Evolutionary conservation across 2,888 invertebrate genomes (phyloP), one percentile per base, ranked within the genome.

Genomic region (Octonoba sinensis): DNA sequence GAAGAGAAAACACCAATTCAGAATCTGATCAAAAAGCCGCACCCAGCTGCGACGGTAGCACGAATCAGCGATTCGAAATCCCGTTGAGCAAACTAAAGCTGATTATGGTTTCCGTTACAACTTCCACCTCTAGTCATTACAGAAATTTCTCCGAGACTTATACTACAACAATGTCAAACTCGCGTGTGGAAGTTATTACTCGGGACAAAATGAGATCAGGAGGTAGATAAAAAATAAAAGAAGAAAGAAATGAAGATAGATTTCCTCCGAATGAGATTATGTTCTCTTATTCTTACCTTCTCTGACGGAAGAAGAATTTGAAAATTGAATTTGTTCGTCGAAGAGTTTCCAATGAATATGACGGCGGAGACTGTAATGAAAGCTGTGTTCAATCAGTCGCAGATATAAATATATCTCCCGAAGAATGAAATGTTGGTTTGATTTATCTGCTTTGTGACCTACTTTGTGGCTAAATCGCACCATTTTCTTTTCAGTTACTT

Each of bases 101-200:
- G 65, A 78, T 78, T 71, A 78, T 44, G 49, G 65, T 59, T 78
- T 78, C 77, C 77, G 65, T 71, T 65, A 71, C 77, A 71, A 78
- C 65, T 70, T 65, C 69, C 62, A 64, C 8, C 54, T 24, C 27
- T 36, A 56, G 49, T 64, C 76, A 47, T 64, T 54, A 76, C 16
- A 24, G 47, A 24, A 65, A 22, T 44, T 62, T 54, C 65, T 57
- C 59, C 51, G 47, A 62, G 27, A 18, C 44, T 64, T 49, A 27
- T 36, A 57, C 44, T 18, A 36, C n/a, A 57, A 27, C 54, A 51
- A 1, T 24, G 20, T 27, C n/a, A 27, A 6, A 15, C 20, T 75
- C 49, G 74, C 74, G 74, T 75, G 74, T 44, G 0, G 8, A 8
- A 27, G 27, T 24, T 47, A 57, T 74, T 57, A 57, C 24, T 66